Conservation (phyloP, 2,888 invertebrate species). For the Limnephilus lunatus region DNA sequence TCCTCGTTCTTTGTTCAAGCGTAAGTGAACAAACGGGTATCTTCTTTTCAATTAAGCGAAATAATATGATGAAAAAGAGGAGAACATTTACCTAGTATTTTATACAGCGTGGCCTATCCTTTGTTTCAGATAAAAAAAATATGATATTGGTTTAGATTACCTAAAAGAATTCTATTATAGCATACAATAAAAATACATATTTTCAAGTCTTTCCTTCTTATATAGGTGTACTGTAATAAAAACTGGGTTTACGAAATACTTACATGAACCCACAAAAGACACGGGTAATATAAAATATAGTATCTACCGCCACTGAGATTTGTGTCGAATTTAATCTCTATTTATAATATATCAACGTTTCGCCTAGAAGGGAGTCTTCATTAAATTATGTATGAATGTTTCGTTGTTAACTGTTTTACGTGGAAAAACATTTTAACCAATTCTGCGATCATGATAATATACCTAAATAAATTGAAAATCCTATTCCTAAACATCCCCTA, state of each 20-base stretch:
- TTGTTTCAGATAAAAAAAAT: background rate
- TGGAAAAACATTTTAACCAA: background rate
- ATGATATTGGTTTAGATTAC: background rate
- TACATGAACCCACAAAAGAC: no score
- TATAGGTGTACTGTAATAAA: no score
- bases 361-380: background rate
- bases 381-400: background rate
- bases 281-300: background rate
- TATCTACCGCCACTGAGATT: background rate
- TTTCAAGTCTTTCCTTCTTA: no score
- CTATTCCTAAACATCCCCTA: no score
- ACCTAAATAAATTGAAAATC: no score
- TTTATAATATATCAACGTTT: no score
- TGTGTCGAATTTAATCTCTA: no score
- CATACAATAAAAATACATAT: no score
- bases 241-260: background rate
- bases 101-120: background rate
- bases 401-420: no score
- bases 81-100: background rate
- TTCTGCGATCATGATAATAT: background rate
- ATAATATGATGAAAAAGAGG: background rate
- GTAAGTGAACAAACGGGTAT: background rate
- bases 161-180: no score
- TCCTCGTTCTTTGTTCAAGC: background rate
- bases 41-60: conserved; percentile 2